Conservation (phyloP, 30 jellyfish, hydroid and myxozoan species). For the Pseudorhiza aurosa region DNA sequence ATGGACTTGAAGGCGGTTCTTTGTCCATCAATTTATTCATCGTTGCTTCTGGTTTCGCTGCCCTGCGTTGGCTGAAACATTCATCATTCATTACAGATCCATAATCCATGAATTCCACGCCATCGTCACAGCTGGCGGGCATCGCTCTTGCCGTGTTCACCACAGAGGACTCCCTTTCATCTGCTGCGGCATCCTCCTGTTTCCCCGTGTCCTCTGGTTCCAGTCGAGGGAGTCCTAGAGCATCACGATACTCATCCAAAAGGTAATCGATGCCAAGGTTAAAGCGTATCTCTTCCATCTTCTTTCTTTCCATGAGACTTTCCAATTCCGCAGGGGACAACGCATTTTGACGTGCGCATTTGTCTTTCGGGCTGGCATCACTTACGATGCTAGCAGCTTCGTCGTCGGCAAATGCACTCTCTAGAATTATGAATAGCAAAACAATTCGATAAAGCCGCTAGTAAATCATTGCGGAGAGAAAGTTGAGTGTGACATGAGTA, state of each 20-base stretch:
- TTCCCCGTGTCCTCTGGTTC: not conserved
- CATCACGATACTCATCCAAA: constrained; percentile 12
- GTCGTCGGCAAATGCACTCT: not conserved
- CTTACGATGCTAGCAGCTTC: constrained; percentile 48
- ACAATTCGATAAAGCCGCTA: no score
- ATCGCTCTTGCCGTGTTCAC: not conserved
- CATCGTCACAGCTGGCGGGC: constrained; percentile 45
- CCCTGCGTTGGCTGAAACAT: not conserved
- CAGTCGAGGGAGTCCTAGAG: constrained; percentile 20
- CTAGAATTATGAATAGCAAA: no score
- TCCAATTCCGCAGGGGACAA: constrained; percentile 10
- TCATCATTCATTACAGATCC: not conserved
- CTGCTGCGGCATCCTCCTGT: not conserved
- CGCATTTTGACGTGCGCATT: not conserved
- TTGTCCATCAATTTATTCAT: not conserved
- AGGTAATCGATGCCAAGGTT: not conserved
- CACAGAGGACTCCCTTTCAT: not conserved
- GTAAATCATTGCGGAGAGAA: no score
- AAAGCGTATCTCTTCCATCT: constrained; percentile 15
- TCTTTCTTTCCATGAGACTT: constrained; percentile 35
- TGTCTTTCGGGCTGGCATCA: not conserved
- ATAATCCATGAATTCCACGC: constrained; percentile 31
- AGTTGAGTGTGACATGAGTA: no score
- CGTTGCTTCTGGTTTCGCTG: not conserved
- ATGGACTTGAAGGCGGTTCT: no score